Evolutionary conservation across 2,888 invertebrate species (phyloP).

Genomic region (Campoplex nolae): DNA sequence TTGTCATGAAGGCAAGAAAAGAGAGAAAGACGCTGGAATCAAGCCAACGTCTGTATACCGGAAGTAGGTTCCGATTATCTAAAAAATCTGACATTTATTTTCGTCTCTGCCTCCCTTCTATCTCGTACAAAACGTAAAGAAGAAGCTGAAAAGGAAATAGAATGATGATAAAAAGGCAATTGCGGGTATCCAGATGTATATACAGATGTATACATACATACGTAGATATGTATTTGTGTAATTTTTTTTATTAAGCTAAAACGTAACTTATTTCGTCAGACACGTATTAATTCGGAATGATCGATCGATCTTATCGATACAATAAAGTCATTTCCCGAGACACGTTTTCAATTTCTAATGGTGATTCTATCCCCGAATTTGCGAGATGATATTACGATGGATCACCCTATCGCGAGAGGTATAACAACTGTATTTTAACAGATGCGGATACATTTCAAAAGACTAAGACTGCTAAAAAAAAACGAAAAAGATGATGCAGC

Average conservation of each 20-base stretch:
- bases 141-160: background rate
- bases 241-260: too few species aligned
- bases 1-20: conserved; percentile 30
- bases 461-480: background rate
- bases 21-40: conserved; percentile 66
- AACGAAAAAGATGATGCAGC: background rate
- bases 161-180: background rate
- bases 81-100: conserved; percentile 54
- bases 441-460: background rate
- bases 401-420: too few species aligned
- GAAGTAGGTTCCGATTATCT: conserved; percentile 71
- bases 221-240: background rate
- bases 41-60: conserved; percentile 68
- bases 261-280: too few species aligned
- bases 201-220: background rate
- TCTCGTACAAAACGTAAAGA: conserved; percentile 8
- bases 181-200: too few species aligned
- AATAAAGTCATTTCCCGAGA: too few species aligned
- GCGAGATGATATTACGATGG: too few species aligned
- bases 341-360: too few species aligned
- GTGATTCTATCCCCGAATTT: too few species aligned
- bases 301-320: too few species aligned
- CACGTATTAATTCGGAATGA: too few species aligned
- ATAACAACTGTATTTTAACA: background rate
- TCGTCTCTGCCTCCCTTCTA: conserved; percentile 11